These are phyloP conservation scores for Nyctibius bracteatus DNA, from an alignment of 2,113 vertebrate species.

Conservation along the genomic window DNA sequence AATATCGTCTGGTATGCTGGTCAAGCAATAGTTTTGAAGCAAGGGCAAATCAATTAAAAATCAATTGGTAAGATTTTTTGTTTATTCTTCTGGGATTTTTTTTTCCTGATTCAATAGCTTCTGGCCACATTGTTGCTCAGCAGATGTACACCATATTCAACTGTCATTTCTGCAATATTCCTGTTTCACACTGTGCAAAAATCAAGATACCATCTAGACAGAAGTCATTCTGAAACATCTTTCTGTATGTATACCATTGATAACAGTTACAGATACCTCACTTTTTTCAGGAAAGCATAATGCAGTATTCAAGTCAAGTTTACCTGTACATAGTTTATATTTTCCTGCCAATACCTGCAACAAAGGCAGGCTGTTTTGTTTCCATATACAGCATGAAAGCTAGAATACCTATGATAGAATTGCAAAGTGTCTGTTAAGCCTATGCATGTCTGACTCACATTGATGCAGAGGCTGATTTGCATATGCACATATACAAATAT, in stretches of 20 bases:
- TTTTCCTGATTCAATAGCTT: neutral
- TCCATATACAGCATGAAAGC: neutral
- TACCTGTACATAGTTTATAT: neutral
- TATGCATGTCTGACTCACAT: neutral
- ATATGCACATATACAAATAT: neutral
- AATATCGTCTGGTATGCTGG: neutral
- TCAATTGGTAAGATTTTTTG: neutral
- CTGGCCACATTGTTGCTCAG: neutral
- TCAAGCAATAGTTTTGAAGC: neutral
- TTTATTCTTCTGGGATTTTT: neutral
- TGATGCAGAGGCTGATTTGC: neutral
- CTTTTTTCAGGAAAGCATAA: neutral
- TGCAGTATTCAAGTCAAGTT: neutral
- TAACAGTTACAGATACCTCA: neutral
- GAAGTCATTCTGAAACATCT: neutral
- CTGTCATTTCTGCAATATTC: neutral
- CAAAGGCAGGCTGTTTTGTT: neutral
- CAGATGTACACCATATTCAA: neutral
- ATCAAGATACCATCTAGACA: neutral
- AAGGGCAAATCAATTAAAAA: neutral
- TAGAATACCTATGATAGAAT: neutral
- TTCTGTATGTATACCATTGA: neutral
- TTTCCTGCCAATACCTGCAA: neutral
- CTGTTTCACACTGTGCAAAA: neutral
- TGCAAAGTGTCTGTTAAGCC: neutral